Evolutionary conservation across 2,797 vertebrate species (phyloP), one percentile per base, ranked within the genome.

Genomic region (Salmo trutta): DNA sequence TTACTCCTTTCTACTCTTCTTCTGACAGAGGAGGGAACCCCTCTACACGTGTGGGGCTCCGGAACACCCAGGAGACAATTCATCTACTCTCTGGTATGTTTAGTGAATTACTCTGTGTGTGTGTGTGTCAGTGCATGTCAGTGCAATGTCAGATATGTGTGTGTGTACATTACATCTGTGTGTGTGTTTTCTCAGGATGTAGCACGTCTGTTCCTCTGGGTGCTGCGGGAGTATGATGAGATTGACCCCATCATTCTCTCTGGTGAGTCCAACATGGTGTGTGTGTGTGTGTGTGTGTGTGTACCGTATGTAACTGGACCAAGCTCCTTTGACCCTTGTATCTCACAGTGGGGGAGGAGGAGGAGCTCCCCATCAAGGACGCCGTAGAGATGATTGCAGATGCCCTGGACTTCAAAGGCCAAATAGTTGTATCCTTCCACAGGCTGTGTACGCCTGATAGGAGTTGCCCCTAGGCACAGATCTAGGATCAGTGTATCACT

Each of bases 231-330:
- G 2, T 99, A 99, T 1, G 67, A 91, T 0, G 97, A 99, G 84
- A 95, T 98, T 3, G 96, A 98, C 0, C 98, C 98, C 21, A 96
- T 99, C 80, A 98, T 99, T 85, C 93, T 99, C 6, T 99, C 97
- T 59, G 98, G 98, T 99, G 82, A 90, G 89, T 81, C 24, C 27
- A 17, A 59, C 27, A 24, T 17, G 12, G 16, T 7, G 2, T 7
- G 24, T 21, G n/a, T n/a, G 59, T 59, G 16, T 54, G n/a, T 5
- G 19, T 65, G 21, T 12, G 62, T 65, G 62, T 59, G 21, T 27
- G 21, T 10, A 62, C 41, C 10, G 2, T 47, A 47, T 47, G 41
- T 12, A 47, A 59, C 16, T 59, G 56, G 19, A 33, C 65, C 29
- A 31, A 67, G 5, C 29, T 67, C 15, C 1, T 33, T 8, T 67